Conservation (phyloP, 2,888 invertebrate species). For the Zootermopsis nevadensis region DNA sequence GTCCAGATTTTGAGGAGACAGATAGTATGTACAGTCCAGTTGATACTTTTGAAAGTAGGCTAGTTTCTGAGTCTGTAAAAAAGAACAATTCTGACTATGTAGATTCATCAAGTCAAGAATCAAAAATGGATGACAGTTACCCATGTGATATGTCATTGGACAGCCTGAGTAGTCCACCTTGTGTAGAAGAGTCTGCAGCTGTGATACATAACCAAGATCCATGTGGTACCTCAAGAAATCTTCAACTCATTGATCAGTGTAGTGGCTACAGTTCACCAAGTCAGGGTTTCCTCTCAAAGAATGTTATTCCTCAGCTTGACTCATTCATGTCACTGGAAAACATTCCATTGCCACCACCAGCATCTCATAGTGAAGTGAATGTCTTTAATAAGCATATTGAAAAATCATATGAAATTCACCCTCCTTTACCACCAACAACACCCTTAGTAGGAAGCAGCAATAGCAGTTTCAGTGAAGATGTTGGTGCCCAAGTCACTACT, state of each 20-base stretch:
- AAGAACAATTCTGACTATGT: conserved; percentile 13
- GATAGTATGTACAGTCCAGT: conserved; percentile 49
- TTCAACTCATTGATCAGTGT: conserved; percentile 2
- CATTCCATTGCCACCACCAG: conserved; percentile 50
- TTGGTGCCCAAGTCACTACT: background rate
- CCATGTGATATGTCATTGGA: conserved; percentile 47
- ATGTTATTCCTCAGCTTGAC: background rate
- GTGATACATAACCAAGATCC: background rate
- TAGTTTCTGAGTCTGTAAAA: background rate
- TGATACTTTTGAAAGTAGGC: conserved; percentile 3
- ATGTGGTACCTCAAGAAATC: background rate
- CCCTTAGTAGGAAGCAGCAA: background rate
- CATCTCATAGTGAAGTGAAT: conserved; percentile 28
- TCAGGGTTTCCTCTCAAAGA: background rate
- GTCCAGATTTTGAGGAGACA: conserved; percentile 9
- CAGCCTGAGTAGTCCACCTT: conserved; percentile 27
- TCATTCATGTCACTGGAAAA: conserved; percentile 39
- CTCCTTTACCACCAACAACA: background rate
- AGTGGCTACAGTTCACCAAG: background rate
- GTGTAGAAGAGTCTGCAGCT: background rate
- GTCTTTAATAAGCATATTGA: background rate
- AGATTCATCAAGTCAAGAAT: conserved; percentile 32
- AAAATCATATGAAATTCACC: background rate
- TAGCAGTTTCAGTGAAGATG: conserved; percentile 8
- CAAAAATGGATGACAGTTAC: background rate